Conservation (phyloP, 2,888 invertebrate species). For the Punctoribates punctum region DNA sequence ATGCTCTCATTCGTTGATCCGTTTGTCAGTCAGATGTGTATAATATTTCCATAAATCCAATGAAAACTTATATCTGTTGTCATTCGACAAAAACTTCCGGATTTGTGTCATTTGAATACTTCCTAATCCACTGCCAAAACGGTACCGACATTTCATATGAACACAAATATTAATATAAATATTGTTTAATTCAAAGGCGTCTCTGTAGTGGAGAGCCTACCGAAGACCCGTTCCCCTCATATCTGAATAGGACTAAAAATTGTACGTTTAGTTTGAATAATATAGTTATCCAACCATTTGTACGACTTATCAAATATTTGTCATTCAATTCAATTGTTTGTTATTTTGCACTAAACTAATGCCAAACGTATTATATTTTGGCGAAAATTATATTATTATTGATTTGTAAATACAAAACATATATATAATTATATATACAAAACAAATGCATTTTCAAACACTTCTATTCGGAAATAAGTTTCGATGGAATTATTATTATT, state of each 20-base stretch:
- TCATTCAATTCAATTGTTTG: slow-evolving; percentile 18
- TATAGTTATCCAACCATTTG: slow-evolving; percentile 7
- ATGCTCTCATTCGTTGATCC: no score
- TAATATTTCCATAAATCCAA: background rate
- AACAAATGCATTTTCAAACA: slow-evolving; percentile 28
- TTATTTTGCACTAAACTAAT: slow-evolving; percentile 31
- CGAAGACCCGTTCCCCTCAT: background rate
- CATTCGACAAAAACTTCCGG: slow-evolving; percentile 1
- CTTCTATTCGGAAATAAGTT: background rate
- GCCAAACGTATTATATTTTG: slow-evolving; percentile 17
- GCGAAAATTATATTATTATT: slow-evolving; percentile 23
- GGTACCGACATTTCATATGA: slow-evolving; percentile 15
- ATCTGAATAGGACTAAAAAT: background rate
- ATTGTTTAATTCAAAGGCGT: background rate
- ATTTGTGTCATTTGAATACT: background rate
- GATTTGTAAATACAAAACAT: slow-evolving; percentile 32
- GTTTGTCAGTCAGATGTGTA: background rate
- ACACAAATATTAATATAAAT: background rate
- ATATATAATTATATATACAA: slow-evolving; percentile 33
- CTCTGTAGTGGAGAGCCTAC: background rate
- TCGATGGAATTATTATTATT: slow-evolving; percentile 6
- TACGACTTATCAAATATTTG: slow-evolving; percentile 11
- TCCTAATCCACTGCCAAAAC: slow-evolving; percentile 37
- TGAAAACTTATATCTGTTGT: background rate
- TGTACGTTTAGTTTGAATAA: slow-evolving; percentile 16